Conservation (phyloP, 2,797 vertebrate genomes). For the Danio kyathit region DNA sequence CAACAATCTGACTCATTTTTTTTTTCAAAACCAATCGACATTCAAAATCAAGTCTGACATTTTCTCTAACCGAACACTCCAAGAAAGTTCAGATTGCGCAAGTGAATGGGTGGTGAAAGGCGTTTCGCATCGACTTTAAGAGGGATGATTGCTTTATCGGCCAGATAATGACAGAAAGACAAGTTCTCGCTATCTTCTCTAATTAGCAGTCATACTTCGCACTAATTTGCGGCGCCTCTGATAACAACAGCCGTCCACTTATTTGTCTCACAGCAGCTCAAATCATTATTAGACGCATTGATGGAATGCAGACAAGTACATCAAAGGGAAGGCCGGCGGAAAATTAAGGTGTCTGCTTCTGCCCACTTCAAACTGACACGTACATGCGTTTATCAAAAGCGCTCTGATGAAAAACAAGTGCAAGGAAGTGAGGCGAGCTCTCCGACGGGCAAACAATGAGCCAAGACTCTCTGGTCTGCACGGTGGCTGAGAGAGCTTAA, state of each 20-base stretch:
- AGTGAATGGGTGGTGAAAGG: not conserved
- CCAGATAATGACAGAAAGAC: constrained; percentile 38
- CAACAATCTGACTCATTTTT: not conserved
- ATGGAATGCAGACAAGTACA: constrained; percentile 13
- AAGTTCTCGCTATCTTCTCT: constrained; percentile 34
- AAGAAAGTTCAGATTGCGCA: not conserved
- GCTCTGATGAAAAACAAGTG: constrained; percentile 9
- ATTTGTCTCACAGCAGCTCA: constrained; percentile 11
- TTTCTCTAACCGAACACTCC: not conserved
- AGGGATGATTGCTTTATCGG: not conserved
- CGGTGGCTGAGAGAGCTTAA: too few relatives aligned
- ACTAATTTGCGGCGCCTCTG: not conserved
- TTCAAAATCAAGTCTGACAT: not conserved
- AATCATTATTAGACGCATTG: constrained; percentile 11
- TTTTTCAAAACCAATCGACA: not conserved
- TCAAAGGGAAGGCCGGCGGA: constrained; percentile 24
- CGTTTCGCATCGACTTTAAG: not conserved
- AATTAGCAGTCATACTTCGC: constrained; percentile 46
- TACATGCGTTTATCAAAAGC: not conserved
- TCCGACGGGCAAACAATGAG: not conserved
- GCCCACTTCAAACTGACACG: constrained; percentile 14
- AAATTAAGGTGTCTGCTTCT: constrained; percentile 31
- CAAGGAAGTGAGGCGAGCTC: not conserved
- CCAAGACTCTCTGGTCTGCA: constrained; percentile 2
- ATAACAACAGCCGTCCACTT: constrained; percentile 1